phyloP scores from a whole-genome alignment of 1,140 invertebrate species.

The Tetramorium parvispinum region DNA sequence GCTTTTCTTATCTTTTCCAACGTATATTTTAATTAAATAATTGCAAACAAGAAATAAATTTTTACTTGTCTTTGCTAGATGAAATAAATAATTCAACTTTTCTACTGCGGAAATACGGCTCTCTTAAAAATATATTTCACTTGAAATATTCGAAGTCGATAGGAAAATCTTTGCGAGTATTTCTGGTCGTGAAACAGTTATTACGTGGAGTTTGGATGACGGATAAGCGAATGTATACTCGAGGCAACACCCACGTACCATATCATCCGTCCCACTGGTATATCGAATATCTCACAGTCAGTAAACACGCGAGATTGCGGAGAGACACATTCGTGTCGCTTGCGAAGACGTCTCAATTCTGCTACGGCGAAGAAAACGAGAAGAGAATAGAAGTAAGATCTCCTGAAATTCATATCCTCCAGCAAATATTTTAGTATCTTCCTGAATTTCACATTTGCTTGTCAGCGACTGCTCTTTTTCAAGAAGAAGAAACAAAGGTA shows the following conservation, averaged over 20 bases:
- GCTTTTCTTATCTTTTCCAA: background rate
- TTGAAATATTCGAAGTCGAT: conserved; percentile 25
- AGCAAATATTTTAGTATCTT: conserved; percentile 30
- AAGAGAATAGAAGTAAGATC: conserved; percentile 25
- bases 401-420: background rate
- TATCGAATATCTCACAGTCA: conserved; percentile 73
- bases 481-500: background rate
- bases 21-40: background rate
- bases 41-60: no score
- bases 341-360: conserved; percentile 50
- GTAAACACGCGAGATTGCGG: conserved; percentile 74
- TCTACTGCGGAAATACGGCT: background rate
- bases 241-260: conserved; percentile 41
- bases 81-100: background rate
- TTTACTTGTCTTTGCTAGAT: background rate
- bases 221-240: conserved; percentile 56
- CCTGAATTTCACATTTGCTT: conserved; percentile 15
- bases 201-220: conserved; percentile 55
- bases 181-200: conserved; percentile 44
- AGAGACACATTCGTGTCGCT: conserved; percentile 39
- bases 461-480: background rate
- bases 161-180: conserved; percentile 42
- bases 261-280: conserved; percentile 37
- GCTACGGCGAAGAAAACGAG: conserved; percentile 10
- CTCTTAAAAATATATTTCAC: background rate